Percentiles rank a stretch among this genome's conserved stretches.
Evolutionary conservation across 2,113 vertebrate species (phyloP).

Genomic region (Nannobrachium achirus): DNA sequence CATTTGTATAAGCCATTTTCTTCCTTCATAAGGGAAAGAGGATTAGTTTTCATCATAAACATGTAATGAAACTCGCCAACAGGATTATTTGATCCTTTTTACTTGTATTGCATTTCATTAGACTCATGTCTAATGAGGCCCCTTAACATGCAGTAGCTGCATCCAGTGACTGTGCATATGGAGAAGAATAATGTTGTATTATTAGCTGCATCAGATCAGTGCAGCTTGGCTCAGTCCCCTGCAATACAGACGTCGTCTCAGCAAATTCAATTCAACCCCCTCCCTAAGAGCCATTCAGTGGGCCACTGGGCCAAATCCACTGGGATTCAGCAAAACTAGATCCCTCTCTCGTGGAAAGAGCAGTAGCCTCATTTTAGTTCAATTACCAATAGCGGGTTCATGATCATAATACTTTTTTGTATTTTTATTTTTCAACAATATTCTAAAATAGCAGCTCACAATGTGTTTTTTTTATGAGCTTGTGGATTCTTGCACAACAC

Average conservation of each 20-base stretch:
- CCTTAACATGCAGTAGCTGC: constrained; percentile 30
- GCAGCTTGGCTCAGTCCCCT: constrained; percentile 1
- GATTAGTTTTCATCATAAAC: constrained; percentile 63
- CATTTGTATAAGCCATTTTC: constrained; percentile 55
- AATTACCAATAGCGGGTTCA: constrained; percentile 19
- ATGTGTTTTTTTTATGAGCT: too few relatives aligned
- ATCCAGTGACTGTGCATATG: constrained; percentile 14
- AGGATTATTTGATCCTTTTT: constrained; percentile 58
- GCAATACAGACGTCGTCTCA: constrained; percentile 14
- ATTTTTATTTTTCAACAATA: too few relatives aligned
- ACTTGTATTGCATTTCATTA: constrained; percentile 39
- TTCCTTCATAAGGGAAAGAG: constrained; percentile 53
- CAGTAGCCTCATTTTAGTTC: constrained; percentile 23
- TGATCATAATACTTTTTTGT: neutral
- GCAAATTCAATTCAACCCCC: constrained; percentile 12
- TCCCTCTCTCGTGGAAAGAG: constrained; percentile 7
- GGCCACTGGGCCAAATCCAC: neutral
- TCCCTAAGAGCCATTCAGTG: constrained; percentile 7
- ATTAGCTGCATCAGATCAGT: constrained; percentile 19
- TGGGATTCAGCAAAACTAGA: constrained; percentile 9
- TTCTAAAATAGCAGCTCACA: too few relatives aligned
- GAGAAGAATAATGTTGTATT: neutral
- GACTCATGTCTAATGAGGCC: constrained; percentile 49
- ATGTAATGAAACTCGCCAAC: constrained; percentile 47
- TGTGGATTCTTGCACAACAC: too few relatives aligned